Evolutionary conservation across 2,797 vertebrate species (phyloP), one percentile per base, ranked within the genome.

Genomic region (Merluccius polli): DNA sequence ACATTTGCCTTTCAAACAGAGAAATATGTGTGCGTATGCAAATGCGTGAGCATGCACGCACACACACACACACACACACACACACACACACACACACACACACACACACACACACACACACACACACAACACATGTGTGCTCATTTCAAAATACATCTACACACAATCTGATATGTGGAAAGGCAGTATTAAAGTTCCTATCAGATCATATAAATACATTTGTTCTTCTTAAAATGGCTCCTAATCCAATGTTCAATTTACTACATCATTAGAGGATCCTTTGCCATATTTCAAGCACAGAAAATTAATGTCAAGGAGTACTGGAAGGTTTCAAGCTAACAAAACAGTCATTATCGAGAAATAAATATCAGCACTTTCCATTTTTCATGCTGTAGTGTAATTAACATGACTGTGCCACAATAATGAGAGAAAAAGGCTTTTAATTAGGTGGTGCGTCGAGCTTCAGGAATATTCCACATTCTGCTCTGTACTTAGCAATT

Each of bases 41-140:
- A 32, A 33, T 70, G 16, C 21, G 1, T 68, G 65, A 4, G 4
- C 63, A 31, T 13, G 18, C 44, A 4, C 7, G 44, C 38, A 68
- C 27, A 12, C 65, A 29, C 65, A 68, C 30, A 70, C 68, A 70
- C 68, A 18, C 68, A 33, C 68, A 70, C 68, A 70, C 68, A 31
- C 68, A 33, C 68, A 70, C 59, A 13, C 32, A 63, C 71, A 63
- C 27, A n/a, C 71, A 63, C 35, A 67, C 41, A 32, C 65, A 29
- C 65, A 29, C 65, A 68, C 10, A 68, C 65, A 68, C 68, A 31
- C 68, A 33, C 68, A 70, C 59, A 13, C 32, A 63, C 71, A 63
- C 27, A n/a, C 71, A 63, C 35, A 67, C 41, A 32, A 29, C 65
- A 29, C 65, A 68, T 3, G 30, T 24, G 30, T 33, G 44, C 72